phyloP scores from a whole-genome alignment of 2,888 invertebrate genomes.

The Smittia aterrima region DNA sequence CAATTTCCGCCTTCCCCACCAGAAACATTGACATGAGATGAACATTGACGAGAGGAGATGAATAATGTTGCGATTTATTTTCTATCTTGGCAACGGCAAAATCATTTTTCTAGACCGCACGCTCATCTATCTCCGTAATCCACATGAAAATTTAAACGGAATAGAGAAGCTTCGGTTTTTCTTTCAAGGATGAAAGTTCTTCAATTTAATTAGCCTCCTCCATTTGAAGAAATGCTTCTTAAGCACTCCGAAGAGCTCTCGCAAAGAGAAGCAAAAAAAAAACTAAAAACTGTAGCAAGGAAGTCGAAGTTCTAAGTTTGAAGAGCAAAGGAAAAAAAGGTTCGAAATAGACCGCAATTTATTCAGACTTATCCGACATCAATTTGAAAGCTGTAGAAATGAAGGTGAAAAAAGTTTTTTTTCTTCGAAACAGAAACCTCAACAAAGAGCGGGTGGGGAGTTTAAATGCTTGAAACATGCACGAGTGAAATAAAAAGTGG shows the following conservation, averaged over 20 bases:
- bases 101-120: too few relatives aligned
- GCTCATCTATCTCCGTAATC: too few relatives aligned
- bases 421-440: constrained; percentile 8
- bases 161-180: too few relatives aligned
- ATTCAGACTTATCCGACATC: neutral
- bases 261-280: too few relatives aligned
- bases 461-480: neutral
- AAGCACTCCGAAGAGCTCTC: neutral
- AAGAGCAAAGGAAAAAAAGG: neutral
- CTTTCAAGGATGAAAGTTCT: too few relatives aligned
- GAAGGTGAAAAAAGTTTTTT: neutral
- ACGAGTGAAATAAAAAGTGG: too few relatives aligned
- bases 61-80: too few relatives aligned
- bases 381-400: neutral
- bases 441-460: neutral
- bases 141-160: too few relatives aligned
- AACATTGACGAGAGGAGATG: too few relatives aligned
- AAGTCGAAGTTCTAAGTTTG: neutral
- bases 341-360: constrained; percentile 6
- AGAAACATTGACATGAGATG: neutral
- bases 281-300: neutral
- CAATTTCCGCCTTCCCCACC: neutral
- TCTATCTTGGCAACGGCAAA: too few relatives aligned
- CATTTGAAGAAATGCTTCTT: neutral
- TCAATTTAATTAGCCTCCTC: neutral